A percentile compares a stretch with the other conserved stretches of the same genome.
Evolutionary conservation across 2,113 vertebrate genomes (phyloP).

Genomic region (Cyrtonyx montezumae): DNA sequence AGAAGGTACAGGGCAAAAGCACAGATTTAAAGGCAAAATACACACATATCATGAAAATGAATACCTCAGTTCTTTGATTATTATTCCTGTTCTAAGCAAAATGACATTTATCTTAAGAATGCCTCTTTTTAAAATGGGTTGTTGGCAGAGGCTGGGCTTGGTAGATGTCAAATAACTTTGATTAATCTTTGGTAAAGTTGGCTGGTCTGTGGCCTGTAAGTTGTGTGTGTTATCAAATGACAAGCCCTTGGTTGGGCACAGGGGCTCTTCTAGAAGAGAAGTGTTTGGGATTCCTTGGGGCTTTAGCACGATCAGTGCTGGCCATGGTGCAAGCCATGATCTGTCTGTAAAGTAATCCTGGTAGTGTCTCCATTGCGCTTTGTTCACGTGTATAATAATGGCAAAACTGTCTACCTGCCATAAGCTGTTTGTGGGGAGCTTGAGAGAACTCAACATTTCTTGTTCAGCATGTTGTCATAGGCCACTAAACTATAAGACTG

Average conservation of each 20-base stretch:
- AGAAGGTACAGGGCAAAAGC: background rate
- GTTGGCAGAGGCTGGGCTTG: background rate
- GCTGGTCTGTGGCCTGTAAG: background rate
- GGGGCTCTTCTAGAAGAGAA: background rate
- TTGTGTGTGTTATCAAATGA: background rate
- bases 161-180: background rate
- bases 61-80: background rate
- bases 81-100: background rate
- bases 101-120: background rate
- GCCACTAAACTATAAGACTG: background rate
- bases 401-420: too few species aligned
- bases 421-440: background rate
- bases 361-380: background rate
- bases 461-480: too few species aligned
- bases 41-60: background rate
- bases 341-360: background rate
- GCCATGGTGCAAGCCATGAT: background rate
- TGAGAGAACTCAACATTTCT: background rate
- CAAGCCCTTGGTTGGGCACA: background rate
- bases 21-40: background rate
- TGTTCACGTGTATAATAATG: background rate
- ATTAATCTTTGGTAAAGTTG: background rate
- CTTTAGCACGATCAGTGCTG: background rate
- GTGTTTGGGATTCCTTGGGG: background rate
- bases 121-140: background rate